Base-by-base conservation (phyloP, 2,797 vertebrate genomes). In the Holocentrus rufus region DNA sequence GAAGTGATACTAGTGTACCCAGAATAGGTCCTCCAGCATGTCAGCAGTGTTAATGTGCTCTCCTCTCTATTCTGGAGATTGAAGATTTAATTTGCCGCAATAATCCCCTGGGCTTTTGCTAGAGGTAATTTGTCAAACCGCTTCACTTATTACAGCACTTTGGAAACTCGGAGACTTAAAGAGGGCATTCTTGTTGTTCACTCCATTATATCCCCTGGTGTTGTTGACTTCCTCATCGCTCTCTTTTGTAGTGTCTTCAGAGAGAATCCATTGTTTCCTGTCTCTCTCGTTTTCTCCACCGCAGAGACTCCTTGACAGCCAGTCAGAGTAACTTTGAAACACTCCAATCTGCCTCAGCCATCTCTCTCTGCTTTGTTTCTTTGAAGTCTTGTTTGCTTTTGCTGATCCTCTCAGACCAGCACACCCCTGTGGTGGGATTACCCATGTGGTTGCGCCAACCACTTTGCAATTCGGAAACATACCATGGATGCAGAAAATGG, bases 61-160 rank as follows among this genome's bases (percentile, higher is more conserved):
- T 42, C n/a, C 69, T 62, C 52, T 49, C 27, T 30, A n/a, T 76
- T 76, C 60, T 52, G 34, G 36, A 84, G 77, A 86, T 58, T 73
- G 83, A 71, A 71, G 72, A 76, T 82, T 83, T 82, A 74, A 89
- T 88, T 87, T 88, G 55, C 66, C 58, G 42, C 72, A 69, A 34
- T 55, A 86, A 77, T 62, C 78, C 74, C 69, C 65, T 46, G 74
- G 74, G 83, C 59, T 83, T 87, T 81, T 66, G 56, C 81, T 78
- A 69, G 54, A 86, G 76, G 83, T 74, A 85, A 80, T 87, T 87
- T 90, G 84, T 88, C 80, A 86, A 89, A 88, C 76, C 36, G 47
- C 84, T 83, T 83, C 77, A 83, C 82, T 91, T 89, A 88, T 81
- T 87, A 80, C 77, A 83, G 81, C 83, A 83, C 84, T 86, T 76